Conservation (phyloP, 2,888 invertebrate genomes). For the Zhengitettix transpicula region DNA sequence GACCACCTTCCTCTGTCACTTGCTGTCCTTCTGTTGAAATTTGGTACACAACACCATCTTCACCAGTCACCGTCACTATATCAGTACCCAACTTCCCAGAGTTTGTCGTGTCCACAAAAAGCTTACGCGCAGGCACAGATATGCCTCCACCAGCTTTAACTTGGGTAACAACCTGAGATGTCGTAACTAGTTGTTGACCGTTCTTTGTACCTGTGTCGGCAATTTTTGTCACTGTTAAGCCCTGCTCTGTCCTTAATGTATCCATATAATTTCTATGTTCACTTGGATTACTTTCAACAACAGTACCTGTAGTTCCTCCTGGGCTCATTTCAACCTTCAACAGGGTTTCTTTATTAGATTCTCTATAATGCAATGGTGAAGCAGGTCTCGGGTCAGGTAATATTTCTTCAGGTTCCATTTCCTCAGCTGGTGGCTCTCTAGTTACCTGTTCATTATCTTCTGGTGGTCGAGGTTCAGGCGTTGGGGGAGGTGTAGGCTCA, state of each 20-base stretch:
- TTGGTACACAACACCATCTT: constrained; percentile 67
- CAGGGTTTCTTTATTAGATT: constrained; percentile 20
- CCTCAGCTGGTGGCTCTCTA: constrained; percentile 15
- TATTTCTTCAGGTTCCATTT: constrained; percentile 10
- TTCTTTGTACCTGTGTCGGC: neutral
- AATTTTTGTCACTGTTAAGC: constrained; percentile 8
- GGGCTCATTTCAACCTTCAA: constrained; percentile 36
- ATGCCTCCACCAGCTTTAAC: constrained; percentile 4
- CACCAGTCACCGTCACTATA: constrained; percentile 63
- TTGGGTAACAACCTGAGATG: neutral
- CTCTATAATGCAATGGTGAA: constrained; percentile 21
- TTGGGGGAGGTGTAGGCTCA: constrained; percentile 34
- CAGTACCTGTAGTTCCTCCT: constrained; percentile 43
- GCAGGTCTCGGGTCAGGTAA: constrained; percentile 8
- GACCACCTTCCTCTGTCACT: constrained; percentile 42
- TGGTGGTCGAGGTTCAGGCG: constrained; percentile 22
- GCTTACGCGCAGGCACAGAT: constrained; percentile 8
- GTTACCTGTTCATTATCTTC: constrained; percentile 21
- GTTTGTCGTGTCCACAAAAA: constrained; percentile 2
- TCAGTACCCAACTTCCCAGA: constrained; percentile 20
- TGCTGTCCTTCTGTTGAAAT: constrained; percentile 21
- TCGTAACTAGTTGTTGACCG: constrained; percentile 1
- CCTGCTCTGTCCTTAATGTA: constrained; percentile 7
- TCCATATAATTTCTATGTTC: constrained; percentile 3
- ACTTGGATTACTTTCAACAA: constrained; percentile 25